Base-by-base conservation (phyloP, 2,888 invertebrate species). In the Belgica antarctica region DNA sequence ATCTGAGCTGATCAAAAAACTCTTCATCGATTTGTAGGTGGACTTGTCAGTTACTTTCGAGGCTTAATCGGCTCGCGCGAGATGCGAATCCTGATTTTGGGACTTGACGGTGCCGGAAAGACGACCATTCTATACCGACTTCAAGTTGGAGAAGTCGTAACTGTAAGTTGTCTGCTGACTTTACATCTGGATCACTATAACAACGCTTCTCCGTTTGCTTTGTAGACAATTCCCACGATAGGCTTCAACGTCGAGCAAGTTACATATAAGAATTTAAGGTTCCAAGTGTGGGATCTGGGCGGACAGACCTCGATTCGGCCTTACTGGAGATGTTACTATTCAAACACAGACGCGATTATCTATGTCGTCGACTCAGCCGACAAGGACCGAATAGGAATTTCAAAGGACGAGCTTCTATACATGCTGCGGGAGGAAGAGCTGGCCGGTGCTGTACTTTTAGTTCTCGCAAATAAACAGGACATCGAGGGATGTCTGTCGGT, bases 351-450 rank as follows among this genome's bases (percentile, higher is more conserved):
- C 84, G 99, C 99, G 77, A 97, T 99, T 76, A 98, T 99, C 77
- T 99, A 99, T 82, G 99, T 99, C 70, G 97, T 98, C 65, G 99
- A 99, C 82, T 98, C 97, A 62, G 97, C 96, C 70, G 99, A 99
- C 82, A 89, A 93, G 81, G 99, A 99, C 83, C 84, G 99, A 83
- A 96, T 99, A 85, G 96, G 96, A 75, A 96, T 98, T 82, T 96
- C 97, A 73, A 98, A 97, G 86, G 96, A 98, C 82, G 98, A 98
- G 82, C 84, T 98, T 72, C 87, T 95, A 74, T 94, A 95, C 76
- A 98, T 98, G 97, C 83, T 98, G 77, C 78, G 96, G 92, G 98
- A 99, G 81, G 98, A 99, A 78, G 99, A 99, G 80, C 83, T 98
- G 78, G 90, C 92, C 75, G 94, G 94, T 75, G 96, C 98, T 70